Base-by-base conservation (phyloP, 1,140 invertebrate species). In the Glossosoma conforme region DNA sequence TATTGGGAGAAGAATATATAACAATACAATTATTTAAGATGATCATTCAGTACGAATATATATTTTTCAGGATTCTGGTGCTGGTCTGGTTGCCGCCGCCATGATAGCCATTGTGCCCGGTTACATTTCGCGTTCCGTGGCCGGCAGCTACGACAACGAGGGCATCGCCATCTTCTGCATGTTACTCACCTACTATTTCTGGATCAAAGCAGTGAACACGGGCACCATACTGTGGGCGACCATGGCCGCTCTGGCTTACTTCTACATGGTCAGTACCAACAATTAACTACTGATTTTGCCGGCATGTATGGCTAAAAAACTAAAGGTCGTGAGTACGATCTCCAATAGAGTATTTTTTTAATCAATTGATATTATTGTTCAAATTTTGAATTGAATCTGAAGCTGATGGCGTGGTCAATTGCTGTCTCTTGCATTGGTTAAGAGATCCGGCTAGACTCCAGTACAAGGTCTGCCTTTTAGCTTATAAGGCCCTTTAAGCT, bases 161-260 rank as follows among this genome's bases (percentile, higher is more conserved):
- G 95, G 93, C 45, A 98, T 98, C 68, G 96, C 95, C 20, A 98
- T 98, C 62, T 98, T 98, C 76, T 97, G 93, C 68, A 97, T 98
- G 94, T 72, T 98, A 40, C 79, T 98, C 30, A 98, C 96, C 0
- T 98, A 98, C 70, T 95, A 94, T 65, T 82, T 93, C 67, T 98
- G 95, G 96, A 97, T 98, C 44, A 97, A 97, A 74, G 84, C 93
- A 13, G 91, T 98, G 0, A 97, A 98, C 74, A 95, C 91, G 11
- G 96, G 95, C 51, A 89, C 91, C 15, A 86, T 97, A 47, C 85
- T 91, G 44, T 97, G 93, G 93, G 82, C 90, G 1, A 84, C 89
- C 2, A 79, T 95, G 63, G 86, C 92, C 20, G 86, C 93, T 1
- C 68, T 98, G 10, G 92, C 93, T 13, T 98, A 98, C 68, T 98